Percentiles rank a stretch among this genome's conserved stretches.
Evolutionary conservation across 2,113 vertebrate species (phyloP).

Genomic region (Cottus gobio): DNA sequence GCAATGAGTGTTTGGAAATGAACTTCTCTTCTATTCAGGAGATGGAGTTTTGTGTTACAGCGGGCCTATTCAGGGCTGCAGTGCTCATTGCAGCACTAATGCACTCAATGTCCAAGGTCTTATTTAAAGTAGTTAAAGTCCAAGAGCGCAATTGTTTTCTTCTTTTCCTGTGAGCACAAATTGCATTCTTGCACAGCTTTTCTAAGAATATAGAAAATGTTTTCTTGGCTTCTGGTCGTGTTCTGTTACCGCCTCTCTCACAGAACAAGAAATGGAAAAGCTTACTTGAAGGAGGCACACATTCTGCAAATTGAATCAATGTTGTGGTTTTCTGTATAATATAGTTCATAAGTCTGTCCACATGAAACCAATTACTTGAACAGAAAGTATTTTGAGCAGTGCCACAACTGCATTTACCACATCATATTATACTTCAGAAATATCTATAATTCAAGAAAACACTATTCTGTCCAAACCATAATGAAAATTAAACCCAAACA

Average conservation of each 20-base stretch:
- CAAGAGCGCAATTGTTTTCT: neutral
- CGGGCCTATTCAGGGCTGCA: constrained; percentile 4
- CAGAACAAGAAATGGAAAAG: neutral
- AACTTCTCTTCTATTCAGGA: constrained; percentile 22
- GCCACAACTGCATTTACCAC: neutral
- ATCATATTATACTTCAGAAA: neutral
- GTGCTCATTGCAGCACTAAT: neutral
- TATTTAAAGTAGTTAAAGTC: neutral
- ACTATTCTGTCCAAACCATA: neutral
- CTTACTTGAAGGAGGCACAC: neutral
- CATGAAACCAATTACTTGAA: constrained; percentile 1
- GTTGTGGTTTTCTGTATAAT: neutral
- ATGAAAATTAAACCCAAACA: constrained; percentile 1
- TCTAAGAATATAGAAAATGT: neutral
- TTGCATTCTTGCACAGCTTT: neutral
- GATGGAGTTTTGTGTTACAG: constrained; percentile 19
- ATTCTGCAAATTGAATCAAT: neutral
- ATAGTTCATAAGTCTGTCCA: neutral
- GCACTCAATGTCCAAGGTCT: neutral
- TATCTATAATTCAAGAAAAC: neutral
- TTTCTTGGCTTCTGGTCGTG: neutral
- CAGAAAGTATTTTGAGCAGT: neutral
- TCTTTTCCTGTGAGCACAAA: neutral
- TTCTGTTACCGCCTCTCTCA: neutral
- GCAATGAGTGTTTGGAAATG: neutral